Evolutionary conservation across 2,797 vertebrate species (phyloP), one percentile per base, ranked within the genome.

Genomic region (Tympanoctomys barrerae): DNA sequence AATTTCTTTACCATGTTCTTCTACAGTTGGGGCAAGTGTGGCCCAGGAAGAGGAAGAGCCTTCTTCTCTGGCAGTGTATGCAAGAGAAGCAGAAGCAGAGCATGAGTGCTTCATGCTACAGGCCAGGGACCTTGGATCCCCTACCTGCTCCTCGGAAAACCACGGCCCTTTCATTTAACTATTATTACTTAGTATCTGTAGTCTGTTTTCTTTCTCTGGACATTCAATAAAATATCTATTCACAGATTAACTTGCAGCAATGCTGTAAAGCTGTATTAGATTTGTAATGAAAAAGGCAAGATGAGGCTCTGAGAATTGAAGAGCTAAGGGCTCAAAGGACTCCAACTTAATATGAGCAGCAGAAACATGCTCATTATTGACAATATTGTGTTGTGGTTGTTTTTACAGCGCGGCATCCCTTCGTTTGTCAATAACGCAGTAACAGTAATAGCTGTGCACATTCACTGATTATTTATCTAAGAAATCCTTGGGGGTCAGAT

Each of bases 361-460:
- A 57, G 82, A 88, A 77, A n/a, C 57, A 78, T 0, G 5, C 16
- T 78, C 33, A 36, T 57, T 36, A 39, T 10, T 0, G 70, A 42
- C 18, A 62, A 70, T 24, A 2, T 9, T 19, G 80, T 3, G 1
- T 0, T 1, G 36, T 16, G 1, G 0, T 22, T 42, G 9, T 64
- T 82, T 82, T 57, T 8, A 64, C 7, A 66, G 26, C 54, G 59
- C 21, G 16, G 33, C 94, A 54, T 33, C 64, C 52, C 61, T 81
- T 52, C 4, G 31, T 3, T 10, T 18, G 36, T 46, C 87, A 26
- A 46, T 6, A 68, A 59, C 0, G 2, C 39, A 52, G 90, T 16
- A 31, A 62, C 22, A 77, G 10, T 9, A 31, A 49, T 36, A 42
- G 33, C 28, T 24, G 31, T 10, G 75, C 7, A 78, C 5, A 62